These are phyloP conservation scores for Ashinkailepas kermadecensis DNA, from an alignment of 2,888 invertebrate genomes.

Conservation along the genomic window DNA sequence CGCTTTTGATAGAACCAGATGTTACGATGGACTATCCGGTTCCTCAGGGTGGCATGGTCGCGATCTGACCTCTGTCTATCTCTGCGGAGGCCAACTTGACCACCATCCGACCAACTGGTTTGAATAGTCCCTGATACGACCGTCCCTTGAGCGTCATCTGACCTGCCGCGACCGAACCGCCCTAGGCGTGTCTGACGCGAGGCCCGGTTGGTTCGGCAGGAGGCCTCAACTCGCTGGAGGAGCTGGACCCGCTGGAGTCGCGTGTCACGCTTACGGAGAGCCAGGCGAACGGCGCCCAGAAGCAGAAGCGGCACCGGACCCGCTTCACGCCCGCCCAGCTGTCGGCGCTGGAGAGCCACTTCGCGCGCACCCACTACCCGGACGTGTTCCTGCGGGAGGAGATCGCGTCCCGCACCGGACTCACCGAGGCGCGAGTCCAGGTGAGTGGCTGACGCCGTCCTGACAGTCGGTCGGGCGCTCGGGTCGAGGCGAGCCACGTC, in stretches of 20 bases:
- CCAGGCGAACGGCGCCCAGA: neutral
- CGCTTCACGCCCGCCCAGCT: conserved; percentile 19
- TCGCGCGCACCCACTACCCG: conserved; percentile 20
- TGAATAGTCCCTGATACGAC: too few relatives aligned
- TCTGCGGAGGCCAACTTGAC: too few relatives aligned
- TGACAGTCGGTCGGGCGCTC: too few relatives aligned
- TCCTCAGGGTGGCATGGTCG: too few relatives aligned
- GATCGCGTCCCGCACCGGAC: conserved; percentile 14
- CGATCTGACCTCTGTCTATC: too few relatives aligned
- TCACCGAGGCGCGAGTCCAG: conserved; percentile 11
- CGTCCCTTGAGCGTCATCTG: too few relatives aligned
- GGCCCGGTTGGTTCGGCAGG: neutral
- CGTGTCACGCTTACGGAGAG: neutral
- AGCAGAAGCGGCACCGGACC: conserved; percentile 18
- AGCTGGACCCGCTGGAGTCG: neutral
- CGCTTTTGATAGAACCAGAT: too few relatives aligned
- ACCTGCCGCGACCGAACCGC: too few relatives aligned
- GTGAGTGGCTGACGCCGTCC: neutral
- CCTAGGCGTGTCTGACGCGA: too few relatives aligned
- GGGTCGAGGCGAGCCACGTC: too few relatives aligned
- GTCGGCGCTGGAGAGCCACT: conserved; percentile 17
- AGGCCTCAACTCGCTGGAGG: neutral
- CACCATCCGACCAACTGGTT: too few relatives aligned
- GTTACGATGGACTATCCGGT: too few relatives aligned
- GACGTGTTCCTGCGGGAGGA: conserved; percentile 19